Percentiles rank a stretch among this genome's conserved stretches.
These are phyloP conservation scores for Otocyon megalotis DNA, from an alignment of 2,113 vertebrate genomes.

Conservation along the genomic window DNA sequence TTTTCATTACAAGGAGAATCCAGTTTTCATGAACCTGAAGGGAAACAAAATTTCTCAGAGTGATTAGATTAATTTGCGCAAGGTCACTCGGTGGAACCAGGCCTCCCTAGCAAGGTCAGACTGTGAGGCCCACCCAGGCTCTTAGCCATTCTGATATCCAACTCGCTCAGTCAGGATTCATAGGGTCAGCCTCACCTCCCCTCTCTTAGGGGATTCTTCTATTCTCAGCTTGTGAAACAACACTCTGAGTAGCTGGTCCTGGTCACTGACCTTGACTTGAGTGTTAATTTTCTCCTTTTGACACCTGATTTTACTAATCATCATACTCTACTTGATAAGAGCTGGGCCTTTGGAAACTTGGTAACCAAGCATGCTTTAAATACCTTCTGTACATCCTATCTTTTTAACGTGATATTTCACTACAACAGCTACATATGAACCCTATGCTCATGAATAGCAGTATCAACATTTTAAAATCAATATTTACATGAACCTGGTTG, in stretches of 20 bases:
- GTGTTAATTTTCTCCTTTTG: slow-evolving; percentile 39
- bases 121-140: no score
- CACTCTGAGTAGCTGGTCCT: background rate
- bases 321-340: background rate
- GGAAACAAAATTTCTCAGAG: background rate
- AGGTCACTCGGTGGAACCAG: background rate
- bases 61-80: background rate
- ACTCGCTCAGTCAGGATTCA: background rate
- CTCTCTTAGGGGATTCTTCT: background rate
- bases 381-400: background rate
- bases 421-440: background rate
- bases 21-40: slow-evolving; percentile 38
- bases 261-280: background rate
- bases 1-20: background rate
- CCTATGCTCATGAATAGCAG: background rate
- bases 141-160: background rate
- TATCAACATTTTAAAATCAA: background rate
- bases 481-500: background rate
- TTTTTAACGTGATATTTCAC: background rate
- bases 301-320: background rate
- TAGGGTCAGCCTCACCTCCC: background rate
- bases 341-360: background rate
- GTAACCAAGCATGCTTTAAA: background rate
- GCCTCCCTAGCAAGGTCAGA: background rate
- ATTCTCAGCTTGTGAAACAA: background rate